Percentiles rank a stretch among this genome's conserved stretches.
These are phyloP conservation scores for Protosalanx chinensis DNA, from an alignment of 2,797 vertebrate genomes.

Conservation along the genomic window DNA sequence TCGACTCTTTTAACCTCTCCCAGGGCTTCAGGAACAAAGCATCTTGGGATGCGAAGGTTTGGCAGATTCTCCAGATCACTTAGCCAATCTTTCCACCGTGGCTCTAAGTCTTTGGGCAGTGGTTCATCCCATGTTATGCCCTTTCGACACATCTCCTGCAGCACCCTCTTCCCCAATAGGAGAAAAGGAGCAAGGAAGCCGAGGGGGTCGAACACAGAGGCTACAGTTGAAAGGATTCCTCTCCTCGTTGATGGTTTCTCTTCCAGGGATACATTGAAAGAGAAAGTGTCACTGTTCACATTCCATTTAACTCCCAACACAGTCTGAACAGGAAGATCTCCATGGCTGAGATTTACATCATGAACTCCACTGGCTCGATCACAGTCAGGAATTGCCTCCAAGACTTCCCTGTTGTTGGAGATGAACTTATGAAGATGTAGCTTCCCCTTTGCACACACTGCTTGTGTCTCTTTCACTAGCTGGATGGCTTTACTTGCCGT, in stretches of 20 bases:
- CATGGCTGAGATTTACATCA: too few species aligned
- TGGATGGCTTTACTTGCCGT: too few species aligned
- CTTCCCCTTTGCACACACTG: too few species aligned
- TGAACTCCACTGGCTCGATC: too few species aligned
- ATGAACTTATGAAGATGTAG: neutral
- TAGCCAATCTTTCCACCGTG: conserved; percentile 24
- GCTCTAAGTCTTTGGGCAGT: conserved; percentile 12
- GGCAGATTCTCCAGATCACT: conserved; percentile 19
- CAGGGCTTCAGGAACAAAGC: conserved; percentile 10
- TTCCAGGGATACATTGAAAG: neutral
- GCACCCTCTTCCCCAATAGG: conserved; percentile 19
- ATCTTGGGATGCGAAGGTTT: conserved; percentile 20
- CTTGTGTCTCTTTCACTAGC: too few species aligned
- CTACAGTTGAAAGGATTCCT: conserved; percentile 15
- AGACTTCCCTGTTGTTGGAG: conserved; percentile 8
- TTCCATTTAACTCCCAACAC: neutral
- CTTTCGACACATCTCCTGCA: conserved; percentile 27
- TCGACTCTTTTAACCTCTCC: conserved; percentile 12
- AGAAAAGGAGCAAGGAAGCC: conserved; percentile 20
- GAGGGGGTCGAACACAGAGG: conserved; percentile 19
- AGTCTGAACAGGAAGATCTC: conserved; percentile 14
- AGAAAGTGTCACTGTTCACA: too few species aligned
- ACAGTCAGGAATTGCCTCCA: neutral
- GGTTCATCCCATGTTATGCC: conserved; percentile 25
- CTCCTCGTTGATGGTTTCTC: conserved; percentile 14